Base-by-base conservation (phyloP, 2,797 vertebrate genomes). In the Ctenosaura bakeri region DNA sequence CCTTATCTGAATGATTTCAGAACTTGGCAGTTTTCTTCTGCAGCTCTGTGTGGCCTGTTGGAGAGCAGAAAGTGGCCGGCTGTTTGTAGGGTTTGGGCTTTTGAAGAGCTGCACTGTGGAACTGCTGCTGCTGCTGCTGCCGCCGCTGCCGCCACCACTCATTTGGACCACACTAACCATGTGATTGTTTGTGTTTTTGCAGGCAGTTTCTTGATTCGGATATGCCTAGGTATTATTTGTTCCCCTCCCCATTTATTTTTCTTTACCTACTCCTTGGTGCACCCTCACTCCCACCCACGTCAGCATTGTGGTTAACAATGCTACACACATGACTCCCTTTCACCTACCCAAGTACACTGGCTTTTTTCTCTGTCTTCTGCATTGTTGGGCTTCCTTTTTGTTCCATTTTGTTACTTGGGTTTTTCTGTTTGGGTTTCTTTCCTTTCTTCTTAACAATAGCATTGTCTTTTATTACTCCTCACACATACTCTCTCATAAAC, bases 201-300 rank as follows among this genome's bases (percentile, higher is more conserved):
- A 99, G 99, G 99, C 99, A 99, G 98, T 99, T 99, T 99, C 99
- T 99, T 99, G 99, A 99, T 99, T 99, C 98, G 98, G 99, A 99
- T 98, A 98, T 99, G 98, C 99, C 99, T 99, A 99, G 99, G 99
- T 99, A 98, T 98, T 98, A 98, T 98, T 96, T 96, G 92, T 97
- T 96, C 96, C 97, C 96, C 94, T 90, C 96, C 94, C 95, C 92
- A 10, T 81, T 92, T 96, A 89, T 96, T 94, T 94, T 96, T 92
- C 95, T 92, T 94, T 88, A 95, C 94, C 80, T 80, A 42, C n/a
- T 86, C 1, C 52, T 92, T 90, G 85, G 24, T 1, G 83, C 26
- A 80, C 62, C 10, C 92, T 93, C 92, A 93, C 93, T 91, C 89
- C 83, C 0, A 32, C 82, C 50, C 22, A 79, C 87, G 94, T 91